phyloP scores from a whole-genome alignment of 2,888 invertebrate species.

The Cheilosia soror region DNA sequence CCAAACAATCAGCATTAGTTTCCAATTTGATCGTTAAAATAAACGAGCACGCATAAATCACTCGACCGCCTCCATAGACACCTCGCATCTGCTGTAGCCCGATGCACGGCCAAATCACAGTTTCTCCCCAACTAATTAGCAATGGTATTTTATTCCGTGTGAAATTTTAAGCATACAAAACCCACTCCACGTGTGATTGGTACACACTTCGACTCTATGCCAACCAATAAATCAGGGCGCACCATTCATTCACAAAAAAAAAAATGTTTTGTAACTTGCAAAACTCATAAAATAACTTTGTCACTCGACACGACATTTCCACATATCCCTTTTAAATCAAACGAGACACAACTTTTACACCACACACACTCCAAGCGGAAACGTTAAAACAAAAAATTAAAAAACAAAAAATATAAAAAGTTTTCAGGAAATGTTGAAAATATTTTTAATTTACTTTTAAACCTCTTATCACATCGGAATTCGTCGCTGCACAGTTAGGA shows the following conservation, averaged over 20 bases:
- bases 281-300: conserved; percentile 33
- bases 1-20: conserved; percentile 33
- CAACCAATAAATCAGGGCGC: conserved; percentile 30
- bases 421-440: conserved; percentile 8
- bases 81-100: neutral
- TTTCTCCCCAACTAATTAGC: conserved; percentile 46
- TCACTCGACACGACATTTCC: conserved; percentile 45
- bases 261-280: conserved; percentile 40
- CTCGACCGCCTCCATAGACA: conserved; percentile 26
- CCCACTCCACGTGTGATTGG: conserved; percentile 36
- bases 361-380: neutral
- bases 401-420: neutral
- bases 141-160: conserved; percentile 14
- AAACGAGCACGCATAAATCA: conserved; percentile 48
- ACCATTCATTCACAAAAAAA: conserved; percentile 16
- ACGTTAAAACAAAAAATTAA: neutral
- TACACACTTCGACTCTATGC: conserved; percentile 6
- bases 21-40: conserved; percentile 21
- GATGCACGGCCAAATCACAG: conserved; percentile 21
- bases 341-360: neutral
- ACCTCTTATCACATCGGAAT: conserved; percentile 25
- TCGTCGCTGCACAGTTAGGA: neutral
- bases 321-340: conserved; percentile 15
- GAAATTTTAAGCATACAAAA: conserved; percentile 15
- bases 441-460: neutral